Conservation (phyloP, 2,888 invertebrate species). For the Mesoligia furuncula region DNA sequence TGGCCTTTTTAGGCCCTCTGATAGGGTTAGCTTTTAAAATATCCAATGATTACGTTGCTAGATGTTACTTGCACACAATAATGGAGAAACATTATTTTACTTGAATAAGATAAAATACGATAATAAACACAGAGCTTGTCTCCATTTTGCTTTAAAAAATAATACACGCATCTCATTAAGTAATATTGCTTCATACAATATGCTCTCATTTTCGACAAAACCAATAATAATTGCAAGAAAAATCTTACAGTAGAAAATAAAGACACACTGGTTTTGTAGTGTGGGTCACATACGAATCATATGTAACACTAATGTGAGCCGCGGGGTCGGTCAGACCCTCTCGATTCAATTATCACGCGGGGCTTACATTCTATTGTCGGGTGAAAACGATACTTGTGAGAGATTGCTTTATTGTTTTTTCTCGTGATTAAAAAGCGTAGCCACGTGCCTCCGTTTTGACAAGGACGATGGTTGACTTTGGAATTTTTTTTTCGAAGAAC, state of each 20-base stretch:
- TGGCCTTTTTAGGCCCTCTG: no score
- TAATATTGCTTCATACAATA: background rate
- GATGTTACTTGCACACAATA: background rate
- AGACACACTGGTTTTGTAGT: constrained; percentile 65
- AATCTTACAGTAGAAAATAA: constrained; percentile 62
- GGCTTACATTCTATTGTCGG: constrained; percentile 83
- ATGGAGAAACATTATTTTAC: background rate
- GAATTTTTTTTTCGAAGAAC: constrained; percentile 12
- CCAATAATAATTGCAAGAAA: background rate
- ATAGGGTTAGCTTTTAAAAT: background rate
- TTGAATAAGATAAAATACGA: background rate
- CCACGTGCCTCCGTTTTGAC: constrained; percentile 81
- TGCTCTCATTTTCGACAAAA: constrained; percentile 11
- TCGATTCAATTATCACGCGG: constrained; percentile 88
- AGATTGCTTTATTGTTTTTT: constrained; percentile 91
- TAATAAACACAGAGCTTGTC: background rate
- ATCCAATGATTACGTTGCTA: background rate
- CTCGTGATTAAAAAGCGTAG: constrained; percentile 88
- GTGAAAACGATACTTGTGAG: constrained; percentile 91
- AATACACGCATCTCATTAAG: background rate
- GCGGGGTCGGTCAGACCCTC: constrained; percentile 81
- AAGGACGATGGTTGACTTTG: constrained; percentile 59
- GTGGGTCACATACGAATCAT: constrained; percentile 84
- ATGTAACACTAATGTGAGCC: constrained; percentile 84
- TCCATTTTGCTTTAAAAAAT: background rate